A percentile compares a stretch with the other conserved stretches of the same genome.
Conservation (phyloP, 1,140 invertebrate genomes). For the Chionoecetes opilio region DNA sequence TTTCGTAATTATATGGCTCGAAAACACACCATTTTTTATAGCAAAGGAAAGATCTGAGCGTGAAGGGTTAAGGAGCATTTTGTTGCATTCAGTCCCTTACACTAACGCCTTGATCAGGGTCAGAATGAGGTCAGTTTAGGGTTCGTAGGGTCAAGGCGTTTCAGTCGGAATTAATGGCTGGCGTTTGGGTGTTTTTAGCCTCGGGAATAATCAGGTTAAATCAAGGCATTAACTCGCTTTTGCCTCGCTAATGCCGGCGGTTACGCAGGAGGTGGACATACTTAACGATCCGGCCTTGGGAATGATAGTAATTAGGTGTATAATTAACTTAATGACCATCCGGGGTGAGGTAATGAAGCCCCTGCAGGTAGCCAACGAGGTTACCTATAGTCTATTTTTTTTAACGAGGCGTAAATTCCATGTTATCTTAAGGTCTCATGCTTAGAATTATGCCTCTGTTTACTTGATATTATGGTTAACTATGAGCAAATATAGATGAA, state of each 20-base stretch:
- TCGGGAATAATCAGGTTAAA: constrained; percentile 20
- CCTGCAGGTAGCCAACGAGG: background rate
- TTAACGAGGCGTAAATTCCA: too few species aligned
- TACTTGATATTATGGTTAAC: too few species aligned
- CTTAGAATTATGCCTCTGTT: too few species aligned
- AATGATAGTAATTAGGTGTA: background rate
- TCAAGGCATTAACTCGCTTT: background rate
- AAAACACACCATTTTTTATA: too few species aligned
- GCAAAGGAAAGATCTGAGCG: too few species aligned
- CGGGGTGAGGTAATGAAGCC: background rate
- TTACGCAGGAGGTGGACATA: constrained; percentile 4
- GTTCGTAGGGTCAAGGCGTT: background rate
- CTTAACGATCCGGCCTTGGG: background rate
- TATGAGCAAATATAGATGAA: too few species aligned
- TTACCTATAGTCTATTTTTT: too few species aligned
- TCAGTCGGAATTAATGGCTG: background rate
- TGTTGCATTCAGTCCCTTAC: too few species aligned
- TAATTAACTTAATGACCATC: constrained; percentile 21
- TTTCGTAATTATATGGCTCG: too few species aligned
- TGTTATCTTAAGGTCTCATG: too few species aligned
- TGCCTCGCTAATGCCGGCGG: background rate
- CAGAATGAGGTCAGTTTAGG: background rate
- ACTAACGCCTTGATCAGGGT: too few species aligned
- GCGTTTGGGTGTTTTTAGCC: background rate
- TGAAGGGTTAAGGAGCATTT: too few species aligned